Conservation (phyloP, 2,113 vertebrate species). For the Triplophysa rosa region DNA sequence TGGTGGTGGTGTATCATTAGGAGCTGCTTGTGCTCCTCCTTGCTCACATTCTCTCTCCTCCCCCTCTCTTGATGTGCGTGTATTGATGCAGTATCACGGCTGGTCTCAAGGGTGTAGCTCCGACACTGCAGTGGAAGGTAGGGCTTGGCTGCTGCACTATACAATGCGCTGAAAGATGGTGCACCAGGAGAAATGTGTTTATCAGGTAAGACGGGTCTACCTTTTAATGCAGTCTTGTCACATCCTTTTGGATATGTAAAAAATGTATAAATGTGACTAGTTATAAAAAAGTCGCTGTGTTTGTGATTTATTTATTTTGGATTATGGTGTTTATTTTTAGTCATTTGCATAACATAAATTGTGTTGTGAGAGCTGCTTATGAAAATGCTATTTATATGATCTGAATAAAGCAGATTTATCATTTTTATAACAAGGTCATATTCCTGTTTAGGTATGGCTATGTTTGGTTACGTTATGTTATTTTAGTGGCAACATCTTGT, state of each 20-base stretch:
- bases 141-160: conserved; percentile 62
- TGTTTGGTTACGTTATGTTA: not conserved
- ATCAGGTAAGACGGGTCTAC: conserved; percentile 71
- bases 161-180: conserved; percentile 77
- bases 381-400: not conserved
- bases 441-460: not conserved
- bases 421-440: not conserved
- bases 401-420: not conserved
- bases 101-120: conserved; percentile 73
- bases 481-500: not conserved
- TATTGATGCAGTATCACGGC: conserved; percentile 61
- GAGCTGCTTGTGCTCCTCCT: conserved; percentile 2
- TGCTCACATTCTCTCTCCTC: conserved; percentile 34
- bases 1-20: not conserved
- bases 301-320: not conserved
- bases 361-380: not conserved
- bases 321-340: not conserved
- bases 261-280: no score
- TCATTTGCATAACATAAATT: not conserved
- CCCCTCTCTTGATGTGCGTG: conserved; percentile 47
- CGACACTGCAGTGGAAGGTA: conserved; percentile 74
- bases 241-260: not conserved
- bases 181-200: conserved; percentile 79
- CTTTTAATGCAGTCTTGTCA: conserved; percentile 2
- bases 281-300: not conserved